Evolutionary conservation across 1,140 invertebrate species (phyloP), one percentile per base, ranked within the genome.

Genomic region (Linepithema humile): DNA sequence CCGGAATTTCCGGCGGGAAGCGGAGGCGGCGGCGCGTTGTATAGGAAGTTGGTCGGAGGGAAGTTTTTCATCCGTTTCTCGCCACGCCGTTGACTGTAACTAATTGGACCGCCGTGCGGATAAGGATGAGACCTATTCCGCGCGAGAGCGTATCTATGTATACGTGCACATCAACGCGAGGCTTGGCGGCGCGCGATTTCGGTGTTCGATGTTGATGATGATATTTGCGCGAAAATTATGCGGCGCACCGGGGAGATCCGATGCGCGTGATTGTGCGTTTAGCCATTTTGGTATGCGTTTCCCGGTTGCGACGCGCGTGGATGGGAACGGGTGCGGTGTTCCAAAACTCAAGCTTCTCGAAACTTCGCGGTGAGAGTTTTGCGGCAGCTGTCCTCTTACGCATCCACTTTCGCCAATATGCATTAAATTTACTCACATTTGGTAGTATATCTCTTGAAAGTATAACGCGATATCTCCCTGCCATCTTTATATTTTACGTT

Each of bases 1-100:
- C 72, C 75, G 83, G 75, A 85, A 85, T 82, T 75, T 78, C 60
- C 43, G 38, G 59, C 38, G 38, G 26, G 60, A 45, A 48, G 43
- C 23, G 20, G 40, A 75, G 29, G 35, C 40, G 23, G 78, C 62
- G 82, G 65, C 62, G 57, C 84, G 80, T 82, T 60, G 64, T 67
- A 83, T 87, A 82, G 85, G 74, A 78, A 85, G 85, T 83, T 86
- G 70, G 60, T 72, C 45, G 55, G 43, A 38, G 80, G 40, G 75
- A 87, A 87, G 50, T 87, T 83, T 64, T 82, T 87, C 78, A 82
- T 83, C 53, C 55, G 85, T 75, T 83, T 86, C 82, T 84, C 72
- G 72, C 82, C 75, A 82, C 70, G 82, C 80, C 75, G 75, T 80
- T 80, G 75, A 80, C 64, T 70, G 75, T 80, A 45, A 80, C 64